Evolutionary conservation across 2,888 invertebrate genomes (phyloP), one percentile per base, ranked within the genome.

Genomic region (Athripsodes cinereus): DNA sequence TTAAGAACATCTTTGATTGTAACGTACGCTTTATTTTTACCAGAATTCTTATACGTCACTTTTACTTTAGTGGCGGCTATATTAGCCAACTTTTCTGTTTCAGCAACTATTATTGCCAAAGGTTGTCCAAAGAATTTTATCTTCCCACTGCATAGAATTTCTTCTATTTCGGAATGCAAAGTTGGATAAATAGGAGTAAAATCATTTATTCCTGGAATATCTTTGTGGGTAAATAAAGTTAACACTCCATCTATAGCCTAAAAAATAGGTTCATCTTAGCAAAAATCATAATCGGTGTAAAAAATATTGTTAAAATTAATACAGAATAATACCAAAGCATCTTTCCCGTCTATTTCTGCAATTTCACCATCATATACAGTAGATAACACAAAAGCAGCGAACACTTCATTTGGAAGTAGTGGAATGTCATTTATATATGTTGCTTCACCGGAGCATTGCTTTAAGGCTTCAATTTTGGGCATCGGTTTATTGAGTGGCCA

Each of bases 71-170:
- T 71, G 0, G 82, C 81, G 0, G 85, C 86, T 58, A 75, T 70
- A 60, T 81, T 77, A 0, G 88, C 88, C 20, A 82, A 65, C 1
- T 73, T 73, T 26, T 81, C 79, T 1, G 76, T 80, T 10, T 74
- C 79, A 0, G 92, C 92, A 0, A 86, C 82, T 6, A 93, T 75
- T 1, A 92, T 67, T 0, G 88, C 93, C 2, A 91, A 67, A 0
- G 91, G 85, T 67, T 93, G 92, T 0, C 88, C 85, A 61, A 85
- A 82, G 69, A 81, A 89, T n/a, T 73, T 68, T 0, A 89, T 67
- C 1, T 72, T 71, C 10, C 77, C 80, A 56, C 76, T 76, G 50
- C 81, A 81, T 35, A 83, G 71, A n/a, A 83, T 71, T 65, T 82
- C 80, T 66, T 83, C 82, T 0, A 74, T 68, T 1, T 69, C 68